Conservation (phyloP, 2,888 invertebrate genomes). For the Pteria penguin region DNA sequence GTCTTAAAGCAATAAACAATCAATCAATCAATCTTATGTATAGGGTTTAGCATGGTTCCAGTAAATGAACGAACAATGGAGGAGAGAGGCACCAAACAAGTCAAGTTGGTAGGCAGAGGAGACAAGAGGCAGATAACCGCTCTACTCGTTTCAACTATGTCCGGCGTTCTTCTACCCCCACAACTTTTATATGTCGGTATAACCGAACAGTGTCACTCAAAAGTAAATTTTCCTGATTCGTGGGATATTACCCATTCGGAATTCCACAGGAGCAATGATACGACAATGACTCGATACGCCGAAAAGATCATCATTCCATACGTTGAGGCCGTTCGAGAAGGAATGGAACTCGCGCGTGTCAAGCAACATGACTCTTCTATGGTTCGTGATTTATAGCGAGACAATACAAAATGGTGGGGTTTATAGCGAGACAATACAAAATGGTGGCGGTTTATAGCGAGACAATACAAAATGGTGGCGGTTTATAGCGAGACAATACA, state of each 20-base stretch:
- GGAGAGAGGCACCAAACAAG: too few species aligned
- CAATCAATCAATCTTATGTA: too few species aligned
- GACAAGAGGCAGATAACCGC: not conserved
- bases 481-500: too few species aligned
- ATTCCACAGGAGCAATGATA: not conserved
- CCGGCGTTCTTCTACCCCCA: not conserved
- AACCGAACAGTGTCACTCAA: not conserved
- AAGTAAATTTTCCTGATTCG: too few species aligned
- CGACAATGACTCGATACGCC: not conserved
- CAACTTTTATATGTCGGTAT: not conserved
- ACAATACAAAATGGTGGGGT: too few species aligned
- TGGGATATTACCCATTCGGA: not conserved
- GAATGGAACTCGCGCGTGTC: not conserved
- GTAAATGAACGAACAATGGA: too few species aligned
- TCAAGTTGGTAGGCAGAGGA: conserved; percentile 3
- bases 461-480: too few species aligned
- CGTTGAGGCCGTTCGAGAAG: too few species aligned
- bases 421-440: too few species aligned
- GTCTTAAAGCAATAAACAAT: too few species aligned
- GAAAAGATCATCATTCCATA: conserved; percentile 3
- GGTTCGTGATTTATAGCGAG: not conserved
- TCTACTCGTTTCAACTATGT: not conserved
- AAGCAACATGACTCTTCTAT: not conserved
- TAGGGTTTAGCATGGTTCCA: too few species aligned
- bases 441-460: too few species aligned